These are phyloP conservation scores for Pseudotriccus pelzelni DNA, from an alignment of 2,797 vertebrate species.

Conservation along the genomic window DNA sequence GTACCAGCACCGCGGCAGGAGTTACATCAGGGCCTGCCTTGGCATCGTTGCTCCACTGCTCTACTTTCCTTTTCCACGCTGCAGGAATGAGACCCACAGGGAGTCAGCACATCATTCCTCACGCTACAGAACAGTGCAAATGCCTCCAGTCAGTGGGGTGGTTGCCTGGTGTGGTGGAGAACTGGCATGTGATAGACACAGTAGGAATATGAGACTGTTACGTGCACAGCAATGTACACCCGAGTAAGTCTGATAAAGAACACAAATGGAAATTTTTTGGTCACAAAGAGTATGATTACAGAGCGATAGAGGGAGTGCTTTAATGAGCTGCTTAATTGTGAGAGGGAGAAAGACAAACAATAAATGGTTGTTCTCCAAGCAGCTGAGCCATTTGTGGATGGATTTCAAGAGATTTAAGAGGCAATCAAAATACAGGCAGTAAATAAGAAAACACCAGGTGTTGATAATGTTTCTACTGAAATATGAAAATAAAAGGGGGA, in stretches of 20 bases:
- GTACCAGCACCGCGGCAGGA: not conserved
- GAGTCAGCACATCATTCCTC: not conserved
- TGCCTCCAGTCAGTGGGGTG: not conserved
- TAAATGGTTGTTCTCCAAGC: not conserved
- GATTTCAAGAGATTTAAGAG: conserved; percentile 21
- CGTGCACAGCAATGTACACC: not conserved
- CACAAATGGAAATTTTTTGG: not conserved
- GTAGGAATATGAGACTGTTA: not conserved
- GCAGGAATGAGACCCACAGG: not conserved
- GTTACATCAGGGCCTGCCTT: not conserved
- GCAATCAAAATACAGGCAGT: not conserved
- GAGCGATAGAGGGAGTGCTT: not conserved
- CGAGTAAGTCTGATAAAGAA: not conserved
- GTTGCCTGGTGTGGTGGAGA: not conserved
- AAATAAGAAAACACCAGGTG: conserved; percentile 32
- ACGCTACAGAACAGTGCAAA: not conserved
- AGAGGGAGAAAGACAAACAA: not conserved
- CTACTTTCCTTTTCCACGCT: not conserved
- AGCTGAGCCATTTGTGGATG: conserved; percentile 15
- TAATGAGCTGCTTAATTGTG: conserved; percentile 6
- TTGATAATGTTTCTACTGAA: not conserved
- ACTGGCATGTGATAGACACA: not conserved
- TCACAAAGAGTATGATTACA: not conserved
- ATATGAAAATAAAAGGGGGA: not conserved
- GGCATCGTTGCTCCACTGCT: not conserved